Evolutionary conservation across 92 coral and sea anemone genomes (phyloP).

Genomic region (Heliopora coerulea): DNA sequence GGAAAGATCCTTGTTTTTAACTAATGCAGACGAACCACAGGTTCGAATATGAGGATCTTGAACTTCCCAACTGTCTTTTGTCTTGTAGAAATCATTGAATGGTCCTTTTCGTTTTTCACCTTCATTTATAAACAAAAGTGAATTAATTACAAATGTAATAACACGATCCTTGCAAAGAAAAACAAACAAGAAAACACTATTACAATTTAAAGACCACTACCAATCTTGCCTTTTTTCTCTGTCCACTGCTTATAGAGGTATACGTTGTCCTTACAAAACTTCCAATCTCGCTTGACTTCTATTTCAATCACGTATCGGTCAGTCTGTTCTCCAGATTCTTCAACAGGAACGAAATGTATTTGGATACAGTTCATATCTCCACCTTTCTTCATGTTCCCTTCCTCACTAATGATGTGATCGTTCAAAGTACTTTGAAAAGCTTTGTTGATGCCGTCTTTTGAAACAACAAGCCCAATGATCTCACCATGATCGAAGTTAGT

Average conservation of each 20-base stretch:
- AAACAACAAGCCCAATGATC: slow-evolving; percentile 58
- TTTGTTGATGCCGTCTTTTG: slow-evolving; percentile 51
- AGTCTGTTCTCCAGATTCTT: background rate
- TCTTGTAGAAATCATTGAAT: too few relatives aligned
- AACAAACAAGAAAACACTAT: too few relatives aligned
- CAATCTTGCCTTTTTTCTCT: slow-evolving; percentile 40
- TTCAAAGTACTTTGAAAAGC: slow-evolving; percentile 54
- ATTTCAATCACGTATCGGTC: slow-evolving; percentile 54
- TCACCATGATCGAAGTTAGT: slow-evolving; percentile 51
- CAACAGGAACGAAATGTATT: slow-evolving; percentile 49
- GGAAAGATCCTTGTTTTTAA: too few relatives aligned
- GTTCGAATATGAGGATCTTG: too few relatives aligned
- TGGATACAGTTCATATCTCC: slow-evolving; percentile 55
- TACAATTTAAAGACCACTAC: too few relatives aligned
- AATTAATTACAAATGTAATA: too few relatives aligned
- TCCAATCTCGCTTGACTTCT: slow-evolving; percentile 59
- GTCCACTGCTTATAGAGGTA: slow-evolving; percentile 50
- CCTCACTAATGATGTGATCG: slow-evolving; percentile 57
- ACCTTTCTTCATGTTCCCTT: slow-evolving; percentile 51
- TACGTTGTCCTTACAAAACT: slow-evolving; percentile 50
- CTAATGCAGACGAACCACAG: too few relatives aligned
- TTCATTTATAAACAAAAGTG: too few relatives aligned
- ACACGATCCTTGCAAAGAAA: too few relatives aligned
- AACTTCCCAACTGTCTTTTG: too few relatives aligned
- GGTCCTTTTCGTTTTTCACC: too few relatives aligned